Conservation (phyloP, 2,797 vertebrate species). For the Ctenopoma kingsleyae region DNA sequence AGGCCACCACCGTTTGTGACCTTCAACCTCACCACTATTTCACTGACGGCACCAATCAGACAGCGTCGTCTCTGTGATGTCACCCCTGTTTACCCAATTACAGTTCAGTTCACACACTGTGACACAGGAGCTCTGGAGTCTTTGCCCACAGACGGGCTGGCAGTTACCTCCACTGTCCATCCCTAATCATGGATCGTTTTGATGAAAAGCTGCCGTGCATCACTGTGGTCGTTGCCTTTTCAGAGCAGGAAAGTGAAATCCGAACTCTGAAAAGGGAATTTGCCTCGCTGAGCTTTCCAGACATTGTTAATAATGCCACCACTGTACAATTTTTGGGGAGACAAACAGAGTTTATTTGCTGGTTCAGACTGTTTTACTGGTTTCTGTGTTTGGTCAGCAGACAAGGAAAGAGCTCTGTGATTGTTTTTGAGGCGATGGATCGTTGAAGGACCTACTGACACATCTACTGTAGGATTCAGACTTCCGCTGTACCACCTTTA, state of each 20-base stretch:
- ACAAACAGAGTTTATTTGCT: conserved; percentile 24
- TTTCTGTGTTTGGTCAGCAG: conserved; percentile 39
- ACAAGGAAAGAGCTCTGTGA: conserved; percentile 34
- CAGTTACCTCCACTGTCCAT: conserved; percentile 36
- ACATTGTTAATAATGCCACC: conserved; percentile 38
- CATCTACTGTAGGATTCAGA: conserved; percentile 63
- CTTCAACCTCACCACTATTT: conserved; percentile 71
- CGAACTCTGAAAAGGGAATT: conserved; percentile 67
- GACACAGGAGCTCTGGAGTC: conserved; percentile 45
- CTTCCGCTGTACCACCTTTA: conserved; percentile 33
- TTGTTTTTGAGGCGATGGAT: conserved; percentile 39
- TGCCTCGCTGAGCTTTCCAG: conserved; percentile 39
- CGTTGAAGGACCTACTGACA: conserved; percentile 65
- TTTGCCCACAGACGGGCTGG: conserved; percentile 36
- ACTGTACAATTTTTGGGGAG: conserved; percentile 36
- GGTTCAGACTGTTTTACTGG: conserved; percentile 24
- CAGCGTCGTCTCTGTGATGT: conserved; percentile 47
- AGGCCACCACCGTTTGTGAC: conserved; percentile 66
- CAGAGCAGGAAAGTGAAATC: conserved; percentile 35
- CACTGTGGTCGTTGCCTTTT: conserved; percentile 30
- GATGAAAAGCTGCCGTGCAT: conserved; percentile 34
- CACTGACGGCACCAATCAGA: conserved; percentile 55
- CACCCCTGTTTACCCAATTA: conserved; percentile 39
- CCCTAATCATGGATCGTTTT: conserved; percentile 21
- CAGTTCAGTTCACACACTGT: conserved; percentile 31